Conservation (phyloP, 2,888 invertebrate species). For the Peribatodes rhomboidaria region DNA sequence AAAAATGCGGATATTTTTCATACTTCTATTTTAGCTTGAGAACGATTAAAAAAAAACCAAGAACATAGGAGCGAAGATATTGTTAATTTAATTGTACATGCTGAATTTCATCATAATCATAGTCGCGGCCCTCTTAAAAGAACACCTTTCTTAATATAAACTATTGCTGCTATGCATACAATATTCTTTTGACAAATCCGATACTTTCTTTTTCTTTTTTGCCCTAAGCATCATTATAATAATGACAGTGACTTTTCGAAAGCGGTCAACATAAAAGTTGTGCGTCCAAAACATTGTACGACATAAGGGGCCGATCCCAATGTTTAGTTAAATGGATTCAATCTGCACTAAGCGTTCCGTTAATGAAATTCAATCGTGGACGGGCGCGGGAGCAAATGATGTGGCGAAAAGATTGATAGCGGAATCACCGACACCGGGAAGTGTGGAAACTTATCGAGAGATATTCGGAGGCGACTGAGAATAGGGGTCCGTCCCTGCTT, state of each 20-base stretch:
- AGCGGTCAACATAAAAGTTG: background rate
- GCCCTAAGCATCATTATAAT: too few relatives aligned
- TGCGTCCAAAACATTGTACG: conserved; percentile 45
- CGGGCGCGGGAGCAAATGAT: conserved; percentile 83
- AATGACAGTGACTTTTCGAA: background rate
- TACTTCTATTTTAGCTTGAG: too few relatives aligned
- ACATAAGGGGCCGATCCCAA: conserved; percentile 69
- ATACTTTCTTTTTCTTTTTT: too few relatives aligned
- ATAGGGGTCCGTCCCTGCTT: conserved; percentile 8
- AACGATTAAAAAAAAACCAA: too few relatives aligned
- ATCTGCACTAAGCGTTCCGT: conserved; percentile 85
- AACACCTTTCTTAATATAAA: too few relatives aligned
- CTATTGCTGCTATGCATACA: too few relatives aligned
- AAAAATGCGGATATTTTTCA: too few relatives aligned
- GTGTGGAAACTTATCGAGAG: conserved; percentile 11
- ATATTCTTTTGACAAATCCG: too few relatives aligned
- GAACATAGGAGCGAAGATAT: too few relatives aligned
- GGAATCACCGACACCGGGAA: conserved; percentile 52
- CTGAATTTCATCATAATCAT: too few relatives aligned
- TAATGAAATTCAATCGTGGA: conserved; percentile 86
- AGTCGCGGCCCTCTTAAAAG: too few relatives aligned
- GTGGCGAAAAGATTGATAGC: conserved; percentile 85
- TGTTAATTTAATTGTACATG: too few relatives aligned
- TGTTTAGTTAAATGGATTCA: conserved; percentile 84
- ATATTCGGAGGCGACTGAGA: conserved; percentile 13